Percentiles rank a stretch among this genome's conserved stretches.
Evolutionary conservation across 1,140 invertebrate genomes (phyloP).

Genomic region (Diuraphis noxia): DNA sequence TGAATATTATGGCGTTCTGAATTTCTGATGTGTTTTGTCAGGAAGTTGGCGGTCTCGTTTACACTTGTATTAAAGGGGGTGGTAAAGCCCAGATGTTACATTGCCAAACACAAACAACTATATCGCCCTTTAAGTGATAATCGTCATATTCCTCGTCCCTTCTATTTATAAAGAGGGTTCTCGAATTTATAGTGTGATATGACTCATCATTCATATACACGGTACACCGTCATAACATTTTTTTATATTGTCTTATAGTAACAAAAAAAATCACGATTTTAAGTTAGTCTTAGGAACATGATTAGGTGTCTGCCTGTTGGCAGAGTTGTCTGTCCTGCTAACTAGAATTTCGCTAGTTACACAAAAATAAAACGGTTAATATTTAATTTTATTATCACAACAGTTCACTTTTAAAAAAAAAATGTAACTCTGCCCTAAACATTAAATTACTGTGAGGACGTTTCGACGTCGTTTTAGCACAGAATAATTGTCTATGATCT

Average conservation of each 20-base stretch:
- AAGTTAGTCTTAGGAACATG: background rate
- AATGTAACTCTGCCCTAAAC: no score
- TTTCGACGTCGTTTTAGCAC: no score
- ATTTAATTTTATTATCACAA: no score
- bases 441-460: no score
- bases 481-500: no score
- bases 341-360: background rate
- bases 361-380: no score
- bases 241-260: background rate
- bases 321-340: no score
- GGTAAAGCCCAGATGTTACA: conserved; percentile 23
- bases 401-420: no score
- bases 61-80: background rate
- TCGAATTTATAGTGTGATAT: background rate
- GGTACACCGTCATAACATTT: background rate
- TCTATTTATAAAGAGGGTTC: conserved; percentile 22
- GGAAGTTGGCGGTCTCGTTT: background rate
- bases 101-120: background rate
- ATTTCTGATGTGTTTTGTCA: background rate
- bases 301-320: background rate
- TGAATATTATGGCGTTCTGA: background rate
- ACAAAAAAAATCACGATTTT: background rate
- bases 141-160: background rate
- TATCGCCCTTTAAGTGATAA: conserved; percentile 24
- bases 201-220: background rate